Conservation (phyloP, 1,140 invertebrate species). For the Drosophila pseudoobscura region DNA sequence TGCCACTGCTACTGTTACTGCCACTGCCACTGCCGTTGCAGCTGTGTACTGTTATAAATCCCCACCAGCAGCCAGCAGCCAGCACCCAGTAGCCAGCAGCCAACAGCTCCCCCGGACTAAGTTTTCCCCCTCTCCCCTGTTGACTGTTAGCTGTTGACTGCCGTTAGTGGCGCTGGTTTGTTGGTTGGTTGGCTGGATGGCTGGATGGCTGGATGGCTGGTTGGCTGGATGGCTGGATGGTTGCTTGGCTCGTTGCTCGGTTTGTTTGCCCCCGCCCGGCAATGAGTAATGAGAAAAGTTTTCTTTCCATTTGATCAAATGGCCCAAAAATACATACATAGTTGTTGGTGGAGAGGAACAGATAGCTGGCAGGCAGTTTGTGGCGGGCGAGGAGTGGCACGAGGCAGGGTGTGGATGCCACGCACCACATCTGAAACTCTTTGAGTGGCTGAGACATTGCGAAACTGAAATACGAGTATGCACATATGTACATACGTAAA, state of each 20-base stretch:
- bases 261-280: slow-evolving; percentile 67
- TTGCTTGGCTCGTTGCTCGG: slow-evolving; percentile 54
- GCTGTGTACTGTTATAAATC: slow-evolving; percentile 73
- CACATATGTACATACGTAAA: slow-evolving; percentile 24
- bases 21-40: slow-evolving; percentile 47
- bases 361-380: slow-evolving; percentile 23
- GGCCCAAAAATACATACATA: slow-evolving; percentile 76
- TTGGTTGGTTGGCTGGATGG: slow-evolving; percentile 38
- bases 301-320: slow-evolving; percentile 80
- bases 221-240: slow-evolving; percentile 11
- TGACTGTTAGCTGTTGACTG: slow-evolving; percentile 79
- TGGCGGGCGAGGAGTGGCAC: slow-evolving; percentile 25
- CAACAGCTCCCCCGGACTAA: not conserved
- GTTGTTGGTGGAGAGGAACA: slow-evolving; percentile 26
- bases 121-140: slow-evolving; percentile 22
- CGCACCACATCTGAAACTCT: slow-evolving; percentile 63
- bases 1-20: slow-evolving; percentile 24
- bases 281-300: slow-evolving; percentile 82
- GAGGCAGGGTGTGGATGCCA: slow-evolving; percentile 47
- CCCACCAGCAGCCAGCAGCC: slow-evolving; percentile 46
- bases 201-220: slow-evolving; percentile 16
- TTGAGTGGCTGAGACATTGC: slow-evolving; percentile 23
- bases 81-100: slow-evolving; percentile 3
- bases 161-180: slow-evolving; percentile 73
- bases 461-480: too few relatives aligned